phyloP scores from a whole-genome alignment of 2,797 vertebrate species.

The Cheirogaleus major region DNA sequence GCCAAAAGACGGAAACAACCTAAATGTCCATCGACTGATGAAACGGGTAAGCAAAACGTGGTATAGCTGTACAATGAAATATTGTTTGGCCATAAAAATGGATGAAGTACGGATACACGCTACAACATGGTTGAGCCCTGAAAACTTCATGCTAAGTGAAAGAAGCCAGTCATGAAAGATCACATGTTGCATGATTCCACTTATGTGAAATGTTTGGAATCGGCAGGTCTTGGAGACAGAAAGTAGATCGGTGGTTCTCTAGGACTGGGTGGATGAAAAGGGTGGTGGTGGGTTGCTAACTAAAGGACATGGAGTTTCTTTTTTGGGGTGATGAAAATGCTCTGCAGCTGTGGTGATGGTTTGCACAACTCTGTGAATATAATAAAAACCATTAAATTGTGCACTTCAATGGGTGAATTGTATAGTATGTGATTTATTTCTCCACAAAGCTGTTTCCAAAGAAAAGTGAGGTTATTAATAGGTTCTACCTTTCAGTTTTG shows the following conservation, averaged over 20 bases:
- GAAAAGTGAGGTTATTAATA: conserved; percentile 9
- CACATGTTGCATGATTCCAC: not conserved
- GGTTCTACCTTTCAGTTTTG: not conserved
- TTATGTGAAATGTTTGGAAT: not conserved
- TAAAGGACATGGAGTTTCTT: not conserved
- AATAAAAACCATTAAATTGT: not conserved
- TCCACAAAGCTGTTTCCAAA: conserved; percentile 17
- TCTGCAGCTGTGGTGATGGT: not conserved
- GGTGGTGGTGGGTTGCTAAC: not conserved
- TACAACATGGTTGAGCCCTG: not conserved
- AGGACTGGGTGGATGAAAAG: no score
- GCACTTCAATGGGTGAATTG: not conserved
- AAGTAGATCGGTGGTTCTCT: not conserved
- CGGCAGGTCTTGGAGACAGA: not conserved
- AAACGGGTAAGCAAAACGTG: not conserved
- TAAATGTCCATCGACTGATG: not conserved
- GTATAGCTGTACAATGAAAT: not conserved
- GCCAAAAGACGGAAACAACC: not conserved
- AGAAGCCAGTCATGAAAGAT: not conserved
- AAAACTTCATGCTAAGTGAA: not conserved
- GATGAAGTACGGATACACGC: not conserved
- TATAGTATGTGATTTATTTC: not conserved
- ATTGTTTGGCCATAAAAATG: not conserved
- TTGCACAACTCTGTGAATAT: not conserved
- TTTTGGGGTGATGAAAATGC: not conserved